Base-by-base conservation (phyloP, 2,888 invertebrate genomes). In the Pterostichus niger region DNA sequence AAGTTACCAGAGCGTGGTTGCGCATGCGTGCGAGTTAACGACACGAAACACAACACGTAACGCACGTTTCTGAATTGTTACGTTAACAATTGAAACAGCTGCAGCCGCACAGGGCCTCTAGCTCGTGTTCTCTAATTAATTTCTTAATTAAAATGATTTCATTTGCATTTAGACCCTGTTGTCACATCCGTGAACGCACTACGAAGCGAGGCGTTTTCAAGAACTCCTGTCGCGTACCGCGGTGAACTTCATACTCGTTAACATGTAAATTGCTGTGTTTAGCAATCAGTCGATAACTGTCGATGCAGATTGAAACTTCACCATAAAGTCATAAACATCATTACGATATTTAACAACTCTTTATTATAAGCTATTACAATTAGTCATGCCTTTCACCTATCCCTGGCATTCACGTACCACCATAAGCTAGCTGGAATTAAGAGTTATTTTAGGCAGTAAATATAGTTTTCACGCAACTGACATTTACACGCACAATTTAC, bases 61-160 rank as follows among this genome's bases (percentile, higher is more conserved):
- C 79, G 44, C 40, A 64, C 79, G 64, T 77, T 77, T 35, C 35
- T 56, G 15, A 15, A 68, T 80, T 49, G 40, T 80, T 80, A 61
- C 68, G 64, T 64, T 56, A 81, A 81, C 81, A 71, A 81, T 81
- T 44, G 75, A 49, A 75, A 75, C 82, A 82, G 82, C 73, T 73
- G 82, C 73, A 73, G 73, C 24, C 13, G 40, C 40, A 71, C 15
- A 6, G 49, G 49, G 49, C 56, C 61, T 13, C 44, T 59, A 11
- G 80, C 56, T 13, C 44, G 59, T 61, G 82, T 71, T 61, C 73
- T 82, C 44, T 82, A 75, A 82, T 82, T 82, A 82, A 82, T 82
- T 82, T 82, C 82, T 82, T 82, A 75, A 82, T 82, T 82, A 82
- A 82, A 82, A 82, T 82, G 59, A 82, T 75, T 82, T 82, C 82